Evolutionary conservation across 2,888 invertebrate species (phyloP).

Genomic region (Chrysolina americana): DNA sequence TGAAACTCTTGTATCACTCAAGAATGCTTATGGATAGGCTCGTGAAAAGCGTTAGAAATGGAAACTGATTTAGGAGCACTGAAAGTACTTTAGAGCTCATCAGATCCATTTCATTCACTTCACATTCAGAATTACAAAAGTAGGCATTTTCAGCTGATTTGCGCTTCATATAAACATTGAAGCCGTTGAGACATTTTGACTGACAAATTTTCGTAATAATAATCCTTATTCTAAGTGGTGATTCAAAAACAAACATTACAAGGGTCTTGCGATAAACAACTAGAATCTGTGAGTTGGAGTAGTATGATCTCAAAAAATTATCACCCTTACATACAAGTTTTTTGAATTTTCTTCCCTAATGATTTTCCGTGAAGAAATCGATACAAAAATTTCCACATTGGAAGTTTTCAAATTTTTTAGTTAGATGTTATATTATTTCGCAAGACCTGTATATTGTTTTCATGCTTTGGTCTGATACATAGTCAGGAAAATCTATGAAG

Average conservation of each 20-base stretch:
- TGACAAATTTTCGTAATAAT: background rate
- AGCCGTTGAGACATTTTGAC: background rate
- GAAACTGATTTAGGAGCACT: background rate
- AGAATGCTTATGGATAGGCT: background rate
- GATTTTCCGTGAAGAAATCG: too few species aligned
- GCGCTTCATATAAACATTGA: background rate
- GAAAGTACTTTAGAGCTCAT: background rate
- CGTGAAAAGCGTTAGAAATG: background rate
- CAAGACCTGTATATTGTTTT: background rate
- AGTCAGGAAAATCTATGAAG: background rate
- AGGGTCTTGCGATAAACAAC: background rate
- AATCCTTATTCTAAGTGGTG: background rate
- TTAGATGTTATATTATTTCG: background rate
- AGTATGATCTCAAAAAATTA: too few species aligned
- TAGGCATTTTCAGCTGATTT: slow-evolving; percentile 9
- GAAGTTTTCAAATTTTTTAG: background rate
- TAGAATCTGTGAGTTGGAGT: too few species aligned
- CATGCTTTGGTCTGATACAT: background rate
- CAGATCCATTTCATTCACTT: background rate
- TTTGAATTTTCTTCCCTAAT: background rate
- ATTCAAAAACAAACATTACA: background rate
- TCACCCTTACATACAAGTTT: background rate
- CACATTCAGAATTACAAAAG: slow-evolving; percentile 9
- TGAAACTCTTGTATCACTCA: background rate
- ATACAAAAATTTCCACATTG: background rate